Percentiles rank a stretch among this genome's conserved stretches.
Evolutionary conservation across 2,797 vertebrate species (phyloP).

Genomic region (Hydrophis major): DNA sequence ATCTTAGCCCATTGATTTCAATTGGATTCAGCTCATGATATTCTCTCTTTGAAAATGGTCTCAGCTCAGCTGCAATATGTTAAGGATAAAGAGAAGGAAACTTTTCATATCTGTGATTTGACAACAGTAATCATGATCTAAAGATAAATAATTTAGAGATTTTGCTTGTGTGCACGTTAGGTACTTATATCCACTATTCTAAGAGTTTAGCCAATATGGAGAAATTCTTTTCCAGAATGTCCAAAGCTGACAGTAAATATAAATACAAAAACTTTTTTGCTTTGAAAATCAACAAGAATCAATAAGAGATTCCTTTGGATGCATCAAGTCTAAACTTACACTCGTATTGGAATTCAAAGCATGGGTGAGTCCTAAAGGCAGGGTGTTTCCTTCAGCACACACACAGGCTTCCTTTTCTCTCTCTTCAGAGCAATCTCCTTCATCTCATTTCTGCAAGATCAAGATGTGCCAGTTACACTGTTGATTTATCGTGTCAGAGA

Average conservation of each 20-base stretch:
- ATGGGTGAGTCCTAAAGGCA: conserved; percentile 22
- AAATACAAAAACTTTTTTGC: not conserved
- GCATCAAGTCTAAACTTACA: conserved; percentile 6
- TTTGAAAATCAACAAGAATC: not conserved
- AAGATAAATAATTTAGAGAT: not conserved
- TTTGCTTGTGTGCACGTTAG: not conserved
- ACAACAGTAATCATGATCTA: not conserved
- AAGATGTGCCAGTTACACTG: conserved; percentile 36
- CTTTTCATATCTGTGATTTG: not conserved
- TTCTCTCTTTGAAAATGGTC: not conserved
- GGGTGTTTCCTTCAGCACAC: not conserved
- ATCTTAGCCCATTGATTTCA: not conserved
- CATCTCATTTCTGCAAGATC: conserved; percentile 20
- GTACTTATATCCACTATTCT: not conserved
- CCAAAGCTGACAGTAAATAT: conserved; percentile 10
- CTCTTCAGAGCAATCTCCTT: conserved; percentile 11
- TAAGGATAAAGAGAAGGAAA: not conserved
- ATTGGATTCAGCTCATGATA: not conserved
- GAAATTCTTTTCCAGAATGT: not conserved
- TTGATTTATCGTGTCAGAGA: conserved; percentile 39
- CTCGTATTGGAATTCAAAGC: not conserved
- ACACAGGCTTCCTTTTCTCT: conserved; percentile 6
- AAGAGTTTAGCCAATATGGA: not conserved
- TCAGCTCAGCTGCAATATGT: not conserved
- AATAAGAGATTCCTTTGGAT: conserved; percentile 7